Evolutionary conservation across 2,797 vertebrate genomes (phyloP).

Genomic region (Eurystomus glaucurus): DNA sequence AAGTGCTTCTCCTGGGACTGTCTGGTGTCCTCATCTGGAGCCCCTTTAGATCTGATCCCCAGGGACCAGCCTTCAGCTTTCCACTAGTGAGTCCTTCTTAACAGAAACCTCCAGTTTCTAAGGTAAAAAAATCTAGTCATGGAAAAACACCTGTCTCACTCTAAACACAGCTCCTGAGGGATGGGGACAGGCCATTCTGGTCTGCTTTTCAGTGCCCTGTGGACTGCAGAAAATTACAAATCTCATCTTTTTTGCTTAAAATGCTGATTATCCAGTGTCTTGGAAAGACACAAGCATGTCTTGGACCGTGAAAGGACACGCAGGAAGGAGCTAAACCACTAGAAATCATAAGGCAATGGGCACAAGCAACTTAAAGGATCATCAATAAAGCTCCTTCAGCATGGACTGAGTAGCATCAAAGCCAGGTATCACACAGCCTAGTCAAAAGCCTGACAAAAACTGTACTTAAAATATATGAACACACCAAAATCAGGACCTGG

Average conservation of each 20-base stretch:
- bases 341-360: background rate
- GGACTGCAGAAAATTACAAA: conserved; percentile 10
- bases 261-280: background rate
- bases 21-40: background rate
- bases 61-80: background rate
- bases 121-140: background rate
- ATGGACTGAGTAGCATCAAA: background rate
- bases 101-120: background rate
- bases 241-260: background rate
- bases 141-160: background rate
- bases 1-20: background rate
- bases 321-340: background rate
- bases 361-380: background rate
- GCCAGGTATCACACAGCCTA: background rate
- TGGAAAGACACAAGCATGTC: background rate
- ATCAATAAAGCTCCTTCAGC: background rate
- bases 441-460: background rate
- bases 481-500: background rate
- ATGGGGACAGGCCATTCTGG: background rate
- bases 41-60: background rate
- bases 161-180: background rate
- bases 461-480: background rate
- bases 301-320: background rate
- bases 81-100: background rate
- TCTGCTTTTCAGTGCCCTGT: background rate